Conservation (phyloP, 2,797 vertebrate species). For the Gadopsis bispinosus region DNA sequence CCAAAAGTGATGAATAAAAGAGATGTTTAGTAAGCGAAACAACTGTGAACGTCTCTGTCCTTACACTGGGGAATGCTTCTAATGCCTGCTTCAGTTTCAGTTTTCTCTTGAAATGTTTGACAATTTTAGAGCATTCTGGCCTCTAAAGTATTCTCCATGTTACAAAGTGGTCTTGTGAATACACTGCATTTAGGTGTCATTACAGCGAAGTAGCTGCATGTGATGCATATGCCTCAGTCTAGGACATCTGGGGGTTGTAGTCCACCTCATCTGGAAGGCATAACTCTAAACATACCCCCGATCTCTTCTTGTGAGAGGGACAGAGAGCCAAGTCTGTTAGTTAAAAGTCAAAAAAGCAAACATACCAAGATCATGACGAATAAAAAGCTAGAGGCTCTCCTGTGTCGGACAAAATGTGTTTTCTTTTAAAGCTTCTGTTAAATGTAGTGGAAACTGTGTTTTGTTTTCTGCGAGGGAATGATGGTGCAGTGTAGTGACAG, state of each 20-base stretch:
- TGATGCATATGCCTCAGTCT: slow-evolving; percentile 30
- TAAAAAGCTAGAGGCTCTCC: slow-evolving; percentile 20
- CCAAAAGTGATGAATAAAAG: slow-evolving; percentile 28
- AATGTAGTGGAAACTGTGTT: slow-evolving; percentile 42
- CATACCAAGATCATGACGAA: slow-evolving; percentile 60
- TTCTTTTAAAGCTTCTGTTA: slow-evolving; percentile 49
- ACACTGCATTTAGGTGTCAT: slow-evolving; percentile 45
- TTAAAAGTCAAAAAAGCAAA: slow-evolving; percentile 49
- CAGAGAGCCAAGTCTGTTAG: slow-evolving; percentile 44
- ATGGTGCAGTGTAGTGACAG: slow-evolving; percentile 60
- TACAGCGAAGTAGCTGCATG: slow-evolving; percentile 45
- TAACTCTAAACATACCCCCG: slow-evolving; percentile 67
- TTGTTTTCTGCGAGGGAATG: slow-evolving; percentile 64
- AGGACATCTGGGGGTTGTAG: slow-evolving; percentile 43
- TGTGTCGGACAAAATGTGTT: slow-evolving; percentile 44
- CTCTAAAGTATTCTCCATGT: slow-evolving; percentile 35
- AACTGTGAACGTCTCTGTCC: not conserved
- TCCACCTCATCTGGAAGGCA: slow-evolving; percentile 74
- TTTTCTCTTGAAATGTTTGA: slow-evolving; percentile 31
- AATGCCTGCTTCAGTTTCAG: slow-evolving; percentile 6
- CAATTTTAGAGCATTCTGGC: slow-evolving; percentile 5
- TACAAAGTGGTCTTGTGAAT: slow-evolving; percentile 47
- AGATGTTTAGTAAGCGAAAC: slow-evolving; percentile 6
- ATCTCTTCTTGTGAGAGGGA: slow-evolving; percentile 36
- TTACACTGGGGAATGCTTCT: not conserved